Conservation (phyloP, 2,797 vertebrate genomes). For the Orientallactaga sibirica region DNA sequence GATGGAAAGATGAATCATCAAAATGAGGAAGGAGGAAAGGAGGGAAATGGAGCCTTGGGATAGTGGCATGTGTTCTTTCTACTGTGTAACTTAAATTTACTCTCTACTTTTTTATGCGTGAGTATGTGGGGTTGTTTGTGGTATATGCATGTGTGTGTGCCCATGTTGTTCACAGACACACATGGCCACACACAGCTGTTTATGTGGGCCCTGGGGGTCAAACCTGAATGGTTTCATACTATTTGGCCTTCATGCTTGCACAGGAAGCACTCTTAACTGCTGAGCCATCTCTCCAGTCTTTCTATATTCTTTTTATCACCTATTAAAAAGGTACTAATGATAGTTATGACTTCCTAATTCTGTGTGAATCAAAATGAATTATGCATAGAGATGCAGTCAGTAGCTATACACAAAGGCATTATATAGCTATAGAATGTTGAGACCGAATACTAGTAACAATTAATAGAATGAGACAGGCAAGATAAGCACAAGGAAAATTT, state of each 20-base stretch:
- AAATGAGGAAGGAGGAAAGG: neutral
- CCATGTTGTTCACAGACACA: too few species aligned
- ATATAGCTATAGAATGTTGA: neutral
- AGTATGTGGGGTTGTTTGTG: too few species aligned
- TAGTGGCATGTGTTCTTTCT: neutral
- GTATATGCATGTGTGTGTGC: too few species aligned
- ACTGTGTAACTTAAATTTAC: neutral
- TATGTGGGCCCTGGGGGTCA: too few species aligned
- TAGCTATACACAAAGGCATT: neutral
- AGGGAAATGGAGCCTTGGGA: neutral
- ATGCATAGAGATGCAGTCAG: neutral
- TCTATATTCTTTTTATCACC: neutral
- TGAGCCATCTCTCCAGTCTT: too few species aligned
- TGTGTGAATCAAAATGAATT: slow-evolving; percentile 2
- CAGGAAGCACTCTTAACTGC: too few species aligned
- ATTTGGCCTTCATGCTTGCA: too few species aligned
- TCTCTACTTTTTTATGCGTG: neutral
- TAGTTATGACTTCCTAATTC: neutral
- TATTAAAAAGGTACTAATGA: neutral
- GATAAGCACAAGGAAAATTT: neutral
- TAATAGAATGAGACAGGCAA: neutral
- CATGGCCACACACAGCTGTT: too few species aligned
- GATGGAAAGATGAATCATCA: neutral
- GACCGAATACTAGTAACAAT: neutral
- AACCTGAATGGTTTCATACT: too few species aligned